Evolutionary conservation across 92 coral and sea anemone species (phyloP).

Genomic region (Epizoanthus scotinus): DNA sequence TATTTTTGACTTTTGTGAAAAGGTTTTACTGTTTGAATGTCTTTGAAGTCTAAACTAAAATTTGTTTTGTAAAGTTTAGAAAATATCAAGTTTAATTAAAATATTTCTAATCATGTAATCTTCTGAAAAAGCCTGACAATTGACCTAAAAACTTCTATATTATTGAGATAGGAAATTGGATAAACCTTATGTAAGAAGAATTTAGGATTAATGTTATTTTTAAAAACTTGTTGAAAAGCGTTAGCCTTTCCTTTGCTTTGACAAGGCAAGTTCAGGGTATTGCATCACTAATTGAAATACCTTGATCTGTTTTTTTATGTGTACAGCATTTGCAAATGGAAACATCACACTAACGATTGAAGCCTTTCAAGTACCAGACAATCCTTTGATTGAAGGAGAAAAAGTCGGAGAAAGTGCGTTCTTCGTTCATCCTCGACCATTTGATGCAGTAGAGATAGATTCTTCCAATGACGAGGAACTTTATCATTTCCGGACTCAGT

Average conservation of each 20-base stretch:
- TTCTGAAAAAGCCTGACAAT: too few species aligned
- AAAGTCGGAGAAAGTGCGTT: conserved; percentile 16
- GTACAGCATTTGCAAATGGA: conserved; percentile 21
- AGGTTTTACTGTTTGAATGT: too few species aligned
- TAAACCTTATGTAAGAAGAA: too few species aligned
- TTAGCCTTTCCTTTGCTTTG: neutral
- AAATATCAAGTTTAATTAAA: too few species aligned
- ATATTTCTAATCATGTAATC: too few species aligned
- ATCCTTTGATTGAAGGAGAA: conserved; percentile 15
- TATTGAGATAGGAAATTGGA: too few species aligned
- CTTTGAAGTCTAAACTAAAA: too few species aligned
- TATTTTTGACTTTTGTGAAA: too few species aligned
- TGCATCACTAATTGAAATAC: neutral
- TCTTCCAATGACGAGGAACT: conserved; percentile 1
- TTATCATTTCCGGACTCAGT: conserved; percentile 28
- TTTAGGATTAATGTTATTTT: too few species aligned
- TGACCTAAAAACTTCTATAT: too few species aligned
- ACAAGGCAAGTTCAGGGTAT: neutral
- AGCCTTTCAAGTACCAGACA: conserved; percentile 31
- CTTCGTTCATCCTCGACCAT: conserved; percentile 27
- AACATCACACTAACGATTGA: conserved; percentile 14
- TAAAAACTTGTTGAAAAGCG: too few species aligned
- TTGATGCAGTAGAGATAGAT: conserved; percentile 5
- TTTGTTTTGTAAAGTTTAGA: too few species aligned
- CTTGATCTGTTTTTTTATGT: neutral